Base-by-base conservation (phyloP, 2,888 invertebrate species). In the Dusona sp. region DNA sequence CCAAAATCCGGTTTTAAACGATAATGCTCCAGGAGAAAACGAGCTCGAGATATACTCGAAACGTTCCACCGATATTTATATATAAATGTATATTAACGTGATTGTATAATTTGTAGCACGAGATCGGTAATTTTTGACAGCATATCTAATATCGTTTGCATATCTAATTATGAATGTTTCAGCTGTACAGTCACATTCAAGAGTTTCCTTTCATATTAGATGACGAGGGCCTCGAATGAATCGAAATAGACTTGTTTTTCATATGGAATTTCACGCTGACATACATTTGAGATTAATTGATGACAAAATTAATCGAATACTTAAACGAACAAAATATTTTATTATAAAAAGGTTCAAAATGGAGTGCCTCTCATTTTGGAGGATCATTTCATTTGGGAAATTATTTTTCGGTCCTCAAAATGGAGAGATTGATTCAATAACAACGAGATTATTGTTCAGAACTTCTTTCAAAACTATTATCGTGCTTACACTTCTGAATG, bases 21-120 rank as follows among this genome's bases (percentile, higher is more conserved):
- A 72, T 79, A 70, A 79, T 36, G n/a, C 36, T 38, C 6, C 45
- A n/a, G 36, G 42, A 57, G 25, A 61, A 61, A 61, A 79, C 45
- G 22, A 61, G 29, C 70, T 25, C 57, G 22, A 79, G 45, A 79
- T 70, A 61, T 16, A 61, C 33, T 48, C 61, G 61, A 45, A 48
- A 54, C 45, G 19, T 36, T 70, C 33, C 7, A 42, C 38, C 67
- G 19, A 61, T 79, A 22, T 36, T 79, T 45, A 45, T 29, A 1
- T 16, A 51, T 54, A 29, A 61, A 61, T 61, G 13, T 16, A 61
- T 29, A 2, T 61, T 16, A 61, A 61, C 61, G 29, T 11, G 13
- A 29, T 16, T 29, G 29, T 61, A 42, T 42, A 68, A 68, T 33
- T 70, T 70, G 54, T 51, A 29, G 16, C 79, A 42, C n/a, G 57